Conservation (phyloP, 2,113 vertebrate genomes). For the Ginglymostoma cirratum region DNA sequence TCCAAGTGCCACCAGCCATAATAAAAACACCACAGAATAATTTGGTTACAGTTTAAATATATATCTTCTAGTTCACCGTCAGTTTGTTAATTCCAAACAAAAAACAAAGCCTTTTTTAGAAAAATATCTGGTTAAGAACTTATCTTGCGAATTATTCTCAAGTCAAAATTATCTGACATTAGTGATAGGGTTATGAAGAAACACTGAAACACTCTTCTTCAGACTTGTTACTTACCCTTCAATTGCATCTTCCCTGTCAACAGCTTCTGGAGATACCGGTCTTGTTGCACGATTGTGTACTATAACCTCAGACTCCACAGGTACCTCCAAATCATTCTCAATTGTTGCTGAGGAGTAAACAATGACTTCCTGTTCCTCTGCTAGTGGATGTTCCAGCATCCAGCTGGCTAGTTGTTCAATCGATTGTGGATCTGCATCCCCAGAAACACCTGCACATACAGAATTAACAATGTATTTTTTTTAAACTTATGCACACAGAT, state of each 20-base stretch:
- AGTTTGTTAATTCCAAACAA: background rate
- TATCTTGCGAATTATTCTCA: background rate
- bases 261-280: background rate
- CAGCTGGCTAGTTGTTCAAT: conserved; percentile 67
- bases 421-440: conserved; percentile 63
- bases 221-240: conserved; percentile 33
- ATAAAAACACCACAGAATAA: too few species aligned
- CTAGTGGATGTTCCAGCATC: conserved; percentile 69
- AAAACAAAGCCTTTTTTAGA: background rate
- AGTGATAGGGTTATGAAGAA: background rate
- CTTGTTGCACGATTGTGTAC: background rate
- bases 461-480: background rate
- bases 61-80: background rate
- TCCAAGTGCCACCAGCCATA: too few species aligned
- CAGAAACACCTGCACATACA: conserved; percentile 55
- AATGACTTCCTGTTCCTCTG: conserved; percentile 53
- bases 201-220: background rate
- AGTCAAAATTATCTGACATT: background rate
- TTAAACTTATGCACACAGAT: background rate
- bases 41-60: too few species aligned
- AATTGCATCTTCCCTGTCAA: conserved; percentile 8
- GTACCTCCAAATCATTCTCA: background rate
- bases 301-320: background rate
- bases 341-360: conserved; percentile 45
- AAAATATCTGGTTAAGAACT: background rate